phyloP scores from a whole-genome alignment of 2,113 vertebrate genomes.

The Glaucidium brasilianum region DNA sequence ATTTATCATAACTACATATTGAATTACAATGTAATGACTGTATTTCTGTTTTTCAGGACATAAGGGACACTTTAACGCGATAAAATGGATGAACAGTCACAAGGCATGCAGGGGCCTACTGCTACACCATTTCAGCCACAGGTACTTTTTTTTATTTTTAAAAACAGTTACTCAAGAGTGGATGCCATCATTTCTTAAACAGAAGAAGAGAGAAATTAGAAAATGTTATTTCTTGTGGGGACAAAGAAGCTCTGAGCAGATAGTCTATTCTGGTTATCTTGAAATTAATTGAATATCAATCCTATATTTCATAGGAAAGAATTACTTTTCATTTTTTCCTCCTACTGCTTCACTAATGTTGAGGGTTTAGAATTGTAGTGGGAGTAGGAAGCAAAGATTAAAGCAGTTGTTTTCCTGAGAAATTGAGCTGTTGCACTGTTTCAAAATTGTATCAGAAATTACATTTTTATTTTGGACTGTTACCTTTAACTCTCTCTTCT shows the following conservation, averaged over 20 bases:
- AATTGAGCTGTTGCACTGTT: background rate
- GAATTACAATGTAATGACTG: background rate
- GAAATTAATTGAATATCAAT: background rate
- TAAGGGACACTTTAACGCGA: conserved; percentile 60
- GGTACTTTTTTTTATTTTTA: conserved; percentile 71
- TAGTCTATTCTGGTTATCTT: background rate
- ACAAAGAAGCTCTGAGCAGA: background rate
- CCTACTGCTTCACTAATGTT: background rate
- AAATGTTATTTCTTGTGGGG: background rate
- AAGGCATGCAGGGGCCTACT: conserved; percentile 85
- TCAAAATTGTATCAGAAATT: background rate
- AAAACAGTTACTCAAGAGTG: background rate
- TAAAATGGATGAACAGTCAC: conserved; percentile 90
- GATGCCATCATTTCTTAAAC: background rate
- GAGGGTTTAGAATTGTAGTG: background rate
- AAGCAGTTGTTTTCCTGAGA: background rate
- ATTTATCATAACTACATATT: background rate
- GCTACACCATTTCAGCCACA: conserved; percentile 87
- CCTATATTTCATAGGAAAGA: background rate
- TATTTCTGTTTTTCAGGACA: conserved; percentile 73
- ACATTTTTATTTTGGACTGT: background rate
- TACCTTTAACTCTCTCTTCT: background rate
- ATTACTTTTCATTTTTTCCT: background rate
- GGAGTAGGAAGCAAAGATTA: background rate
- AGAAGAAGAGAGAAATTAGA: background rate